Conservation (phyloP, 2,797 vertebrate species). For the Pampus argenteus region DNA sequence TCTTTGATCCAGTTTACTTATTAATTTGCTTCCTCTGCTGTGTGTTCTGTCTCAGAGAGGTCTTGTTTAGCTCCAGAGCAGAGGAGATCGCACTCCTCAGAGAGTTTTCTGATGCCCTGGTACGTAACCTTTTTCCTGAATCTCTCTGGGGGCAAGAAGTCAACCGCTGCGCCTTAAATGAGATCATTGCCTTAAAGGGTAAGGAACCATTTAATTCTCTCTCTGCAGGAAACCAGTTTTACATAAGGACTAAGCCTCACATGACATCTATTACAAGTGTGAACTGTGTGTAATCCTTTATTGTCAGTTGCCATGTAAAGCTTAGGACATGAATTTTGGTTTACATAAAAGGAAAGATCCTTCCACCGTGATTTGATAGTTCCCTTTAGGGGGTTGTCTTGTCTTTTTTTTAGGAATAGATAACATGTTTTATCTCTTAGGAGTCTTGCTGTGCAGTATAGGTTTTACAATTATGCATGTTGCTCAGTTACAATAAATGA, state of each 20-base stretch:
- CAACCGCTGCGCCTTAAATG: constrained; percentile 82
- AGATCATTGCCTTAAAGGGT: constrained; percentile 86
- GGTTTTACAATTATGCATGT: constrained; percentile 31
- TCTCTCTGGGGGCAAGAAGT: constrained; percentile 76
- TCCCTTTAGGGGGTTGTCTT: constrained; percentile 19
- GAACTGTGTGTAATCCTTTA: constrained; percentile 61
- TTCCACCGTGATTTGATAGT: constrained; percentile 37
- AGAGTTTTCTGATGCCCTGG: constrained; percentile 78
- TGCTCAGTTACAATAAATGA: constrained; percentile 24
- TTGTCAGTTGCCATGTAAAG: constrained; percentile 51
- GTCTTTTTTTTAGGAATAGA: constrained; percentile 36
- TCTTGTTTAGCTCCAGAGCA: constrained; percentile 74
- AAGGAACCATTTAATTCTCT: constrained; percentile 63
- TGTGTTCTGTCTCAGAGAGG: constrained; percentile 69
- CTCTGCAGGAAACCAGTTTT: constrained; percentile 37
- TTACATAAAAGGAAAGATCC: constrained; percentile 33
- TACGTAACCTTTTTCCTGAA: constrained; percentile 82
- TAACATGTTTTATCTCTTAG: constrained; percentile 43
- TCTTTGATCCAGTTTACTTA: background rate
- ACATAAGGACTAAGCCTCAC: constrained; percentile 52
- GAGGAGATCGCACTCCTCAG: constrained; percentile 82
- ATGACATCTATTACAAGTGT: constrained; percentile 41
- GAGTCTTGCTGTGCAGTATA: constrained; percentile 25
- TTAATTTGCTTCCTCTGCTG: background rate
- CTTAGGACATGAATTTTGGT: constrained; percentile 43